Evolutionary conservation across 2,113 vertebrate genomes (phyloP).

Genomic region (Sclerurus mexicanus): DNA sequence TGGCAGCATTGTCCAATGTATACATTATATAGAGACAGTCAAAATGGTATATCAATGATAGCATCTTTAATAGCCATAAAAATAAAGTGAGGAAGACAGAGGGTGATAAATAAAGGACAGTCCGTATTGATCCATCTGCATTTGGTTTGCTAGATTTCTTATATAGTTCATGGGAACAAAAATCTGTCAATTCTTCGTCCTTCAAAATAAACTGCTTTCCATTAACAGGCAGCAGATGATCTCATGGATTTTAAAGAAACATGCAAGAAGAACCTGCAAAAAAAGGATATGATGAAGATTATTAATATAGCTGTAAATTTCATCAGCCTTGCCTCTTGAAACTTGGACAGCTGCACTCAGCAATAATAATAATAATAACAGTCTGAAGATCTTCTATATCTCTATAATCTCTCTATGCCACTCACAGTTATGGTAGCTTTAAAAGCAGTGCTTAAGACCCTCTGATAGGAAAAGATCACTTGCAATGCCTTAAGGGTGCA

Average conservation of each 20-base stretch:
- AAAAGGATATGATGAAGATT: not conserved
- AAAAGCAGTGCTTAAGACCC: not conserved
- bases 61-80: constrained; percentile 60
- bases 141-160: constrained; percentile 35
- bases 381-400: not conserved
- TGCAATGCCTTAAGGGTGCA: not conserved
- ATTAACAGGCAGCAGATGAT: constrained; percentile 22
- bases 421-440: not conserved
- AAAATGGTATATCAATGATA: constrained; percentile 54
- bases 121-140: constrained; percentile 46
- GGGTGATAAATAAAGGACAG: constrained; percentile 44
- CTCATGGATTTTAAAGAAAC: constrained; percentile 36
- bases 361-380: constrained; percentile 3
- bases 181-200: constrained; percentile 16
- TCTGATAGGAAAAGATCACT: not conserved
- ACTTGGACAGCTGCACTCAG: not conserved
- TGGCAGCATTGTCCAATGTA: not conserved
- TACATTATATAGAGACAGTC: constrained; percentile 5
- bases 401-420: not conserved
- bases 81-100: constrained; percentile 49
- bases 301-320: constrained; percentile 42
- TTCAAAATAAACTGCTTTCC: constrained; percentile 50
- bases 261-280: not conserved
- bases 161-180: constrained; percentile 36
- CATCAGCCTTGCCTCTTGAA: not conserved